Evolutionary conservation across 2,888 invertebrate species (phyloP), one percentile per base, ranked within the genome.

Genomic region (Thereva nobilitata): DNA sequence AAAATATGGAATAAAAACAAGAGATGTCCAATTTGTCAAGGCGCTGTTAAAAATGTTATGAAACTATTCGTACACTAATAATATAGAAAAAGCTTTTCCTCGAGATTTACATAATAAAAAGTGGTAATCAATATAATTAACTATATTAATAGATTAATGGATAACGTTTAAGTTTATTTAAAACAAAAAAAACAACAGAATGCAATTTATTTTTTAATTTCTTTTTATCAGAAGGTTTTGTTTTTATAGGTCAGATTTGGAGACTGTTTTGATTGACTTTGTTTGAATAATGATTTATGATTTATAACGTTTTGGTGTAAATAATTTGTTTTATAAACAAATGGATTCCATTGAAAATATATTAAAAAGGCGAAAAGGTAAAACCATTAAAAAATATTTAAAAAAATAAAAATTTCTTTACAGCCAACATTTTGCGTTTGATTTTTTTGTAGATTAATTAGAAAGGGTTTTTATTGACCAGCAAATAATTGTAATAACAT

Each of bases 21-120:
- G 72, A 79, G 86, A 37, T 90, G 90, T 75, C 89, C 90, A 1
- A 82, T 88, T 2, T 90, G 90, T 75, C 89, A 89, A 72, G 82
- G 87, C 67, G 85, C 85, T 79, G 86, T 88, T 4, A 87, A 85
- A 72, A 88, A 87, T 74, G 86, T 89, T 0, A 76, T 88, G 64
- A 87, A 84, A 75, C 85, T 87, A 10, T 87, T 86, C 68, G 80
- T 84, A 53, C 72, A 73, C 66, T 78, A 73, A 44, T 40, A 10
- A 45, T 8, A 10, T 23, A 6, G 34, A 50, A 9, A n/a, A 50
- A 23, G 23, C 23, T 23, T 23, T 23, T 23, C 23, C 23, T 23
- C 23, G 1, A 23, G 23, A 23, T 23, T 23, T 23, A 23, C 23
- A 23, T 23, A 23, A 23, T n/a, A n/a, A 2, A 23, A 23, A 23